phyloP scores from a whole-genome alignment of 2,797 vertebrate genomes.

The Sebastes umbrosus region DNA sequence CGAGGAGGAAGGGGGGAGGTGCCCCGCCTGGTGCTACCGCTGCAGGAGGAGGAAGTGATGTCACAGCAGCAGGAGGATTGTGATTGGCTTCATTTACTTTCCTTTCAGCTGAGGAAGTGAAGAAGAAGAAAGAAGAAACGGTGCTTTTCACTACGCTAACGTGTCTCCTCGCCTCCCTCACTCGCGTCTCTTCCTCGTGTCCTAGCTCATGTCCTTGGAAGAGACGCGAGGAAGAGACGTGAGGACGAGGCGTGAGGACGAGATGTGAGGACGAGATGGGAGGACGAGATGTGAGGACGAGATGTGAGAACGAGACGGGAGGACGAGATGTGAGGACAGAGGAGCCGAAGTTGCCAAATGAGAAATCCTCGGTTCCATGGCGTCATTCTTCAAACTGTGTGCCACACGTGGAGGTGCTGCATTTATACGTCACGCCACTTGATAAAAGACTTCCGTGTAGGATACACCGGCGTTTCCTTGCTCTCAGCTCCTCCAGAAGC shows the following conservation, averaged over 20 bases:
- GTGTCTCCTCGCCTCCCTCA: not conserved
- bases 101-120: not conserved
- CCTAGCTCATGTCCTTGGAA: not conserved
- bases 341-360: not conserved
- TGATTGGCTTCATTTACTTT: not conserved
- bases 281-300: not conserved
- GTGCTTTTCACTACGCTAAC: not conserved
- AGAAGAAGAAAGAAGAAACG: not conserved
- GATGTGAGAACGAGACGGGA: no score
- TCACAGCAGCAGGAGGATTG: not conserved
- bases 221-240: not conserved
- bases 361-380: not conserved
- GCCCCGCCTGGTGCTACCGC: conserved; percentile 76
- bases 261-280: no score
- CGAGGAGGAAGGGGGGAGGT: conserved; percentile 51
- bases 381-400: not conserved
- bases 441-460: not conserved
- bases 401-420: not conserved
- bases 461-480: not conserved
- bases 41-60: conserved; percentile 75
- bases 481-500: not conserved
- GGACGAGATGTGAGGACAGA: not conserved
- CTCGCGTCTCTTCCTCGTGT: not conserved
- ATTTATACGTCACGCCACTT: not conserved
- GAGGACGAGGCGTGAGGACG: no score